These are phyloP conservation scores for Lochmaea crataegi DNA, from an alignment of 2,888 invertebrate species.

Conservation along the genomic window DNA sequence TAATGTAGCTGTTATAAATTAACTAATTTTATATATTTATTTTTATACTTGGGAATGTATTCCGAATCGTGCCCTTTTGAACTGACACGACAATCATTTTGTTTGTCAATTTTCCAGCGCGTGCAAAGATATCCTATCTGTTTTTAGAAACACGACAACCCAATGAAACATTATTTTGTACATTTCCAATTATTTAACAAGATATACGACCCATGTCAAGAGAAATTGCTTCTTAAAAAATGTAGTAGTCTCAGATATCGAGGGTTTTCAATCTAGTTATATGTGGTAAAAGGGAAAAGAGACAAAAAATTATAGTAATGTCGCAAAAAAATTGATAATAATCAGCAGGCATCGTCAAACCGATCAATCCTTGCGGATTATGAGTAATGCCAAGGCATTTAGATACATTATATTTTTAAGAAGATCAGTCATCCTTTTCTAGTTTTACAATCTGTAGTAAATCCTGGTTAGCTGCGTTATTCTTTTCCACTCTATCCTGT, in stretches of 20 bases:
- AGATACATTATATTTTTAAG: too few species aligned
- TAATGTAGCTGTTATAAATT: not conserved
- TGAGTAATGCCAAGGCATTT: too few species aligned
- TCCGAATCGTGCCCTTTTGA: not conserved
- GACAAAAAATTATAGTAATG: too few species aligned
- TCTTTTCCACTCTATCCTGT: too few species aligned
- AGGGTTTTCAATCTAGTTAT: not conserved
- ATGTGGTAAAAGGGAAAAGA: too few species aligned
- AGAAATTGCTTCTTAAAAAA: not conserved
- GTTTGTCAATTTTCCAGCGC: not conserved
- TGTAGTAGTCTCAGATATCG: not conserved
- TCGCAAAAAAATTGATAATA: too few species aligned
- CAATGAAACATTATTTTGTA: not conserved
- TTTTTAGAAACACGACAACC: not conserved
- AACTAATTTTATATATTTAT: not conserved
- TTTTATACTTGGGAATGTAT: not conserved
- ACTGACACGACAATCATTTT: not conserved
- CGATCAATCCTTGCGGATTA: too few species aligned
- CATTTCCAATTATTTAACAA: not conserved
- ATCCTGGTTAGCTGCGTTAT: too few species aligned
- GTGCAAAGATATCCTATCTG: not conserved
- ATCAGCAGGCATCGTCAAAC: too few species aligned
- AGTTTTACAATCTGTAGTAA: too few species aligned
- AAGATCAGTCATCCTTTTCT: too few species aligned
- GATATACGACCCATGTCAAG: not conserved